Conservation (phyloP, 92 coral and sea anemone genomes). For the Muricea muricata region DNA sequence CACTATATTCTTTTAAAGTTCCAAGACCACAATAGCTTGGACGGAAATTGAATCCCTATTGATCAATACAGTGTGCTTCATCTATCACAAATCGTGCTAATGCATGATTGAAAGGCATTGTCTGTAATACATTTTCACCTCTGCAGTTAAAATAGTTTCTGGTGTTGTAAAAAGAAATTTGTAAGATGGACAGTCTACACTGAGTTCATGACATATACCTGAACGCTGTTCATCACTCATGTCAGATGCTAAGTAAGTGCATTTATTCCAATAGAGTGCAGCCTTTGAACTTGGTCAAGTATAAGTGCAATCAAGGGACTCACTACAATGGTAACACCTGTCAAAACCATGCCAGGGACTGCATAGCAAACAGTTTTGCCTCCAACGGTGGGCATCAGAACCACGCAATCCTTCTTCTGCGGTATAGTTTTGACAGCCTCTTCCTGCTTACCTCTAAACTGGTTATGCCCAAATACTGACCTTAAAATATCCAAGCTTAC, state of each 20-base stretch:
- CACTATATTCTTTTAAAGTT: not conserved
- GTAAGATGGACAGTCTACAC: not conserved
- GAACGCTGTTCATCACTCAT: conserved; percentile 19
- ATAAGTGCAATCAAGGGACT: not conserved
- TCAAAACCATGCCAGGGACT: conserved; percentile 1
- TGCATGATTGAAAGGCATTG: not conserved
- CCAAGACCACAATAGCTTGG: conserved; percentile 14
- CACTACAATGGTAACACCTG: conserved; percentile 15
- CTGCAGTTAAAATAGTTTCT: not conserved
- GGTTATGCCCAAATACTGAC: not conserved
- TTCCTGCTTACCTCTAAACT: conserved; percentile 17
- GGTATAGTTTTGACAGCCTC: conserved; percentile 2
- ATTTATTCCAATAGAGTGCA: not conserved
- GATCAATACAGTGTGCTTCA: conserved; percentile 11
- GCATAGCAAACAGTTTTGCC: conserved; percentile 5
- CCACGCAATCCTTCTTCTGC: conserved; percentile 22
- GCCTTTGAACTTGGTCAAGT: not conserved
- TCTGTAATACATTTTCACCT: not conserved
- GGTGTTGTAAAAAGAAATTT: conserved; percentile 21
- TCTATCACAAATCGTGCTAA: conserved; percentile 9
- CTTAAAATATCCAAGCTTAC: conserved; percentile 9
- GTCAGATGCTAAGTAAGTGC: not conserved
- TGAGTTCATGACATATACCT: conserved; percentile 4
- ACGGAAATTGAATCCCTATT: conserved; percentile 17
- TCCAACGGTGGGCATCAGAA: conserved; percentile 8